phyloP scores from a whole-genome alignment of 1,140 invertebrate species.

The Hyles euphorbiae region DNA sequence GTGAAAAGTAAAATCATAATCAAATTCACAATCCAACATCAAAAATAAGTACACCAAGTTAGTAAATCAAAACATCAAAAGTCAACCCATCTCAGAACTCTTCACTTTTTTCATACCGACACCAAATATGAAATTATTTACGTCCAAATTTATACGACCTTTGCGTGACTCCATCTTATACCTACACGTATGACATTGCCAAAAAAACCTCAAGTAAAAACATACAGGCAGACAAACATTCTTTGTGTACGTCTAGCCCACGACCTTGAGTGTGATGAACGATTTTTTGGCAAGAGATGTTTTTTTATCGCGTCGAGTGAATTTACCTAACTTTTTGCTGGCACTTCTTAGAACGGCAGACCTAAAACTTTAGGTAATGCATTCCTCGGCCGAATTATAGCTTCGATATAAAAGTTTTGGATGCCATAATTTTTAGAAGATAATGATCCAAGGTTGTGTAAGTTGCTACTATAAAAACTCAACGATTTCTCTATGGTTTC shows the following conservation, averaged over 20 bases:
- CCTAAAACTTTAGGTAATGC: constrained; percentile 64
- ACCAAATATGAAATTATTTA: constrained; percentile 59
- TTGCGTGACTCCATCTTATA: constrained; percentile 49
- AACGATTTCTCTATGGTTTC: no score
- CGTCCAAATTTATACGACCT: constrained; percentile 55
- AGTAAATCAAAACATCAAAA: constrained; percentile 5
- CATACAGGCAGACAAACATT: constrained; percentile 55
- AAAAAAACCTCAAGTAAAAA: constrained; percentile 57
- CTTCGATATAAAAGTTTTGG: constrained; percentile 54
- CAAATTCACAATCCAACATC: no score
- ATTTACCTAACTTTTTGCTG: constrained; percentile 69
- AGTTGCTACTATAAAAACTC: no score
- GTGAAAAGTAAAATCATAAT: no score
- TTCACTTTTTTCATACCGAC: constrained; percentile 35
- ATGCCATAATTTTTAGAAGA: constrained; percentile 62
- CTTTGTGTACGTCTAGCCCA: constrained; percentile 65
- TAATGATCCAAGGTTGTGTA: constrained; percentile 37
- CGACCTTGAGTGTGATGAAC: constrained; percentile 63
- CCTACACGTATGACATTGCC: constrained; percentile 59
- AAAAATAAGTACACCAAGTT: no score
- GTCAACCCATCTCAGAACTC: constrained; percentile 22
- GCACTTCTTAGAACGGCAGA: constrained; percentile 53
- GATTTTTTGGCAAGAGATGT: constrained; percentile 41
- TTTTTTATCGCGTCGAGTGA: constrained; percentile 59
- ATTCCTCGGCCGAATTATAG: constrained; percentile 59